Conservation (phyloP, 2,797 vertebrate species). For the Uromys caudimaculatus region DNA sequence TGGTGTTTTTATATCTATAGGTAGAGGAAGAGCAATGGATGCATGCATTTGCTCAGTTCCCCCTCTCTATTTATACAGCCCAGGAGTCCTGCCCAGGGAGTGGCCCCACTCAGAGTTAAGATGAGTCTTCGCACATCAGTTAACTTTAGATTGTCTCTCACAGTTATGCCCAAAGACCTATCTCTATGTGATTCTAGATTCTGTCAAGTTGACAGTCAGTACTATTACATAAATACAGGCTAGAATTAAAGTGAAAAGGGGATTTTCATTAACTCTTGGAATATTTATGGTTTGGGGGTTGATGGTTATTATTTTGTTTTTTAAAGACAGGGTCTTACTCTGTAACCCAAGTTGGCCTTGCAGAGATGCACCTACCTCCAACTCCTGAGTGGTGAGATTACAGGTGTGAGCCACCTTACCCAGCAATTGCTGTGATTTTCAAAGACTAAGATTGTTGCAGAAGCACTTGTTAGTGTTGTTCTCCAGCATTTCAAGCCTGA, state of each 20-base stretch:
- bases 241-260: constrained; percentile 51
- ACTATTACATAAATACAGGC: background rate
- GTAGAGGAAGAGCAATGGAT: background rate
- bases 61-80: background rate
- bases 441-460: constrained; percentile 33
- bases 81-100: background rate
- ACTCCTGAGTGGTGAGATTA: background rate
- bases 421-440: background rate
- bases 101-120: background rate
- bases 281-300: background rate
- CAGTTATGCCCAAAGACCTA: background rate
- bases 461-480: constrained; percentile 54
- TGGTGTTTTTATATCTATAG: background rate
- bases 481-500: constrained; percentile 20
- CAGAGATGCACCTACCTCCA: too few species aligned
- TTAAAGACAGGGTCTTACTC: background rate
- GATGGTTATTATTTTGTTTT: background rate
- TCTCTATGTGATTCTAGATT: background rate
- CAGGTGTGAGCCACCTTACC: background rate
- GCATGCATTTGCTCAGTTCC: background rate
- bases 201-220: background rate
- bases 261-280: constrained; percentile 17
- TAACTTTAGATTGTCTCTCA: background rate
- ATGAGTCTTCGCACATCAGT: background rate
- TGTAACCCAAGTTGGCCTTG: background rate